Evolutionary conservation across 2,888 invertebrate species (phyloP).

Genomic region (Criorhina ranunculi): DNA sequence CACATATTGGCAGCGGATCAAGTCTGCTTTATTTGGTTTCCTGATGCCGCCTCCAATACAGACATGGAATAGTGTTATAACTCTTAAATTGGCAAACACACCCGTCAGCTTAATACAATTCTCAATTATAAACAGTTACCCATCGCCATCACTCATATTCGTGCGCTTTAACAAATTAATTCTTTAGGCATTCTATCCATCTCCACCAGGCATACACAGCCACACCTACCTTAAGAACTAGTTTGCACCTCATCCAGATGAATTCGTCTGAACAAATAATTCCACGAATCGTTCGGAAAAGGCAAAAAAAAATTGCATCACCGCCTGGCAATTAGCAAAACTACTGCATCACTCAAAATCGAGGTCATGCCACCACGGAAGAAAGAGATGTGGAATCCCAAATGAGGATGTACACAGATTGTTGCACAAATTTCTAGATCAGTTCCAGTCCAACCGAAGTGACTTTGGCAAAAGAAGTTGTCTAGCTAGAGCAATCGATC

Average conservation of each 20-base stretch:
- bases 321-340: slow-evolving; percentile 64
- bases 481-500: slow-evolving; percentile 51
- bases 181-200: neutral
- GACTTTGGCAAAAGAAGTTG: slow-evolving; percentile 28
- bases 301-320: slow-evolving; percentile 68
- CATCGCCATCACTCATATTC: neutral
- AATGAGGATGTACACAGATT: neutral
- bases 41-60: too few species aligned
- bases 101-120: neutral
- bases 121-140: slow-evolving; percentile 13
- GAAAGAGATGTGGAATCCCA: neutral
- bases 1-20: too few species aligned
- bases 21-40: too few species aligned
- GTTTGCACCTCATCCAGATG: slow-evolving; percentile 10
- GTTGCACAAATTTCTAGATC: slow-evolving; percentile 28
- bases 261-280: slow-evolving; percentile 32
- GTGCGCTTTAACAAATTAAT: neutral
- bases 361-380: slow-evolving; percentile 29
- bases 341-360: slow-evolving; percentile 36
- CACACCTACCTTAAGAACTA: slow-evolving; percentile 40
- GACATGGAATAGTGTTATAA: too few species aligned
- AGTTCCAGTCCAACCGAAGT: neutral
- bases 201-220: neutral
- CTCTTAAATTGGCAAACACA: too few species aligned
- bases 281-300: slow-evolving; percentile 47